phyloP scores from a whole-genome alignment of 2,888 invertebrate species.

The Merodon equestris region DNA sequence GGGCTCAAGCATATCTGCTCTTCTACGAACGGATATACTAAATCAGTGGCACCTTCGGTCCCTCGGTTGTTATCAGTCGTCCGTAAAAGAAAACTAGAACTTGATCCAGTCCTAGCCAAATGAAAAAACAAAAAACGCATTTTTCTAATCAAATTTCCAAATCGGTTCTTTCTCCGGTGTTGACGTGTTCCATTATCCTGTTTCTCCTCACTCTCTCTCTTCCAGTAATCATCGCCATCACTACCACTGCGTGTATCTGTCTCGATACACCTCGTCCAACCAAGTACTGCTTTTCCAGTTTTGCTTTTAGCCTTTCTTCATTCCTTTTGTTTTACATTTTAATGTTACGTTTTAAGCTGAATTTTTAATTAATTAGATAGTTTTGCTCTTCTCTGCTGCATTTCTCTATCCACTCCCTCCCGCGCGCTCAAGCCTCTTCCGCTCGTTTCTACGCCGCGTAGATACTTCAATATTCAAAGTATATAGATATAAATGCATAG shows the following conservation, averaged over 20 bases:
- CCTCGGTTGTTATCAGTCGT: too few relatives aligned
- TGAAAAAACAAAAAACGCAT: constrained; percentile 9
- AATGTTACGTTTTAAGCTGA: constrained; percentile 63
- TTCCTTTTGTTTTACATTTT: constrained; percentile 15
- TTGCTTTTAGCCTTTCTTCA: constrained; percentile 2
- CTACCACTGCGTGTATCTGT: too few relatives aligned
- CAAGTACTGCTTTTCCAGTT: background rate
- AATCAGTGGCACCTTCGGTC: constrained; percentile 64
- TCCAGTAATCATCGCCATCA: background rate
- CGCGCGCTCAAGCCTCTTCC: constrained; percentile 29
- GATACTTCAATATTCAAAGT: constrained; percentile 18
- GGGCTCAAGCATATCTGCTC: constrained; percentile 94
- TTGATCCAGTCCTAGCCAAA: constrained; percentile 48
- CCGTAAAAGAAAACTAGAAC: background rate
- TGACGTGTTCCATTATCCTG: constrained; percentile 34
- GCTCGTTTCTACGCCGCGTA: too few relatives aligned
- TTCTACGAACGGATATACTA: constrained; percentile 97
- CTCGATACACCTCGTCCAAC: too few relatives aligned
- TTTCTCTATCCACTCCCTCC: constrained; percentile 47
- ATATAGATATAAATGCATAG: background rate
- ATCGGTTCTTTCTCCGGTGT: constrained; percentile 13
- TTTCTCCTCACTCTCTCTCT: background rate
- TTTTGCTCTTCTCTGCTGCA: constrained; percentile 42
- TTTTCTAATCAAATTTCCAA: constrained; percentile 27
- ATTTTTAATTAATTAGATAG: constrained; percentile 39